Conservation (phyloP, 2,113 vertebrate genomes). For the Poeciliopsis retropinna region DNA sequence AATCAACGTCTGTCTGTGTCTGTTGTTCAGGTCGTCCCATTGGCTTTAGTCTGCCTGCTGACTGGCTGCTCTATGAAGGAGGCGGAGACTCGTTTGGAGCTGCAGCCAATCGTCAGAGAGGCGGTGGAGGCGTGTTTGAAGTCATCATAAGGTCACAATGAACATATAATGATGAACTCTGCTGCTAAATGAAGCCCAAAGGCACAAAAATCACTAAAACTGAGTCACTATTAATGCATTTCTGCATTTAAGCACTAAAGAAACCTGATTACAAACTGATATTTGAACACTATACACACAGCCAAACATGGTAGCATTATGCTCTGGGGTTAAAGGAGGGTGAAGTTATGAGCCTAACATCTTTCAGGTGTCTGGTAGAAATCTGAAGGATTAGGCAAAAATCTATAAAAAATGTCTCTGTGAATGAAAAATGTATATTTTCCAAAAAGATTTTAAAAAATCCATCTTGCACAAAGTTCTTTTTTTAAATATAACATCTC, state of each 20-base stretch:
- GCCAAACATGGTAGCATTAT: too few relatives aligned
- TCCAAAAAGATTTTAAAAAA: too few relatives aligned
- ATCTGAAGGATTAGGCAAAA: too few relatives aligned
- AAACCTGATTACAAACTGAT: too few relatives aligned
- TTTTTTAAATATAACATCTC: background rate
- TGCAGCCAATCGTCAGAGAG: constrained; percentile 69
- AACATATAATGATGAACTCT: background rate
- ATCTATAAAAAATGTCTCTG: too few relatives aligned
- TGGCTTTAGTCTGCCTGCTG: constrained; percentile 77
- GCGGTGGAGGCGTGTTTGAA: constrained; percentile 69
- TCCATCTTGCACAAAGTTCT: background rate
- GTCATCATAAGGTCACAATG: background rate
- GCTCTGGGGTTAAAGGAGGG: too few relatives aligned
- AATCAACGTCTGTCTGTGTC: background rate
- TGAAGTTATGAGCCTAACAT: too few relatives aligned
- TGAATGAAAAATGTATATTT: too few relatives aligned
- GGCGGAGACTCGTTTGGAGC: constrained; percentile 66
- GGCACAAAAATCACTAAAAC: background rate
- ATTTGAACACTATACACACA: too few relatives aligned
- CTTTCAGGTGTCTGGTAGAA: too few relatives aligned
- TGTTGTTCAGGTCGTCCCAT: constrained; percentile 76
- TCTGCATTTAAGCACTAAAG: too few relatives aligned
- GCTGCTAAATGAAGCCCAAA: background rate
- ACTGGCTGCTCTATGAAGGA: constrained; percentile 67
- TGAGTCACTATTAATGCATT: too few relatives aligned